Evolutionary conservation across 2,113 vertebrate species (phyloP).

Genomic region (Hemibagrus wyckioides): DNA sequence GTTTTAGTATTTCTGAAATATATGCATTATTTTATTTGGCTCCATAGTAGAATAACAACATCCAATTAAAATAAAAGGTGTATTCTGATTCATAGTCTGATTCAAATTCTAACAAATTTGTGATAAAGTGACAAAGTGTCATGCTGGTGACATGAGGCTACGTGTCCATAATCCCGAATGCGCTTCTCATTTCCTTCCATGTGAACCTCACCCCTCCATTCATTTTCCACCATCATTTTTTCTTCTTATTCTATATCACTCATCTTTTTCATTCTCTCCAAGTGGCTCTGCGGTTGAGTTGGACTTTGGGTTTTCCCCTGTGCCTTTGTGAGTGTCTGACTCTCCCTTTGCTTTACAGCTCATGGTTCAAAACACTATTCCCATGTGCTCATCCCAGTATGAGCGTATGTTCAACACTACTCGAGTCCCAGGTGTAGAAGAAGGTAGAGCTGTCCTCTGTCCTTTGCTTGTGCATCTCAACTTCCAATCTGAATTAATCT

Average conservation of each 20-base stretch:
- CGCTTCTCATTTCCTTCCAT: constrained; percentile 54
- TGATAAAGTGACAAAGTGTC: not conserved
- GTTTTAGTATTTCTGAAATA: not conserved
- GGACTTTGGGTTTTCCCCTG: constrained; percentile 54
- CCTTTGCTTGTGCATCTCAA: constrained; percentile 40
- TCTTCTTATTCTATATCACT: constrained; percentile 2
- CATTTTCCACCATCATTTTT: constrained; percentile 12
- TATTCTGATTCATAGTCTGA: not conserved
- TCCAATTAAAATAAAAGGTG: not conserved
- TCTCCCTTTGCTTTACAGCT: constrained; percentile 77
- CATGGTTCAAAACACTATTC: constrained; percentile 87
- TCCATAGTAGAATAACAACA: not conserved
- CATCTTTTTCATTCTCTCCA: constrained; percentile 48
- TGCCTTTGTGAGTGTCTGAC: constrained; percentile 70
- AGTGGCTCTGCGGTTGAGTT: constrained; percentile 23
- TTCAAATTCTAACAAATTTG: not conserved
- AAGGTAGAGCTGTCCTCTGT: constrained; percentile 79
- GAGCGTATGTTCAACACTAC: constrained; percentile 93
- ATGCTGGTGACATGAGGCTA: constrained; percentile 36
- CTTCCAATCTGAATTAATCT: constrained; percentile 45
- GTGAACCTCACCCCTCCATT: constrained; percentile 12
- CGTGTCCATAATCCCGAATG: not conserved
- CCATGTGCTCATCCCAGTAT: constrained; percentile 98
- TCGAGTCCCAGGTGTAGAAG: constrained; percentile 89
- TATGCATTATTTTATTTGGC: not conserved